These are phyloP conservation scores for Teleogryllus occipitalis DNA, from an alignment of 1,140 invertebrate genomes.

Conservation along the genomic window DNA sequence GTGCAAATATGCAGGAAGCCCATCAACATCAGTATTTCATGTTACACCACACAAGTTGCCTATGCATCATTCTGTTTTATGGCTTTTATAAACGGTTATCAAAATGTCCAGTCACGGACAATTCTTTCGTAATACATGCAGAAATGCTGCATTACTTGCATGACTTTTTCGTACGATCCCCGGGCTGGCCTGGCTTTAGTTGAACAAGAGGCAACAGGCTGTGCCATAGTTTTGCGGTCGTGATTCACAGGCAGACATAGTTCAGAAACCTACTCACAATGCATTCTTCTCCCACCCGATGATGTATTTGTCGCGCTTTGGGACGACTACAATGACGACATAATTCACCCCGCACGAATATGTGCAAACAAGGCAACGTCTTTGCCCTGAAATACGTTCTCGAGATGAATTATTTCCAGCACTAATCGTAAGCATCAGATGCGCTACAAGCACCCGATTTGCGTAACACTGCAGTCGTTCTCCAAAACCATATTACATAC, in stretches of 20 bases:
- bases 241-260: not conserved
- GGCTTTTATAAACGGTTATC: slow-evolving; percentile 4
- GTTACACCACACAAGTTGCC: not conserved
- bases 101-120: not conserved
- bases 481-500: no score
- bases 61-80: not conserved
- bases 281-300: not conserved
- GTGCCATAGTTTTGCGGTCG: not conserved
- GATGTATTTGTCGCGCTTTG: not conserved
- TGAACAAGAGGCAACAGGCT: not conserved
- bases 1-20: slow-evolving; percentile 3
- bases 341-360: not conserved
- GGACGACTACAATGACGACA: not conserved
- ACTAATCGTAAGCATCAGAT: not conserved
- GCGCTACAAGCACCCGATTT: not conserved
- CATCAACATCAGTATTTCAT: slow-evolving; percentile 1
- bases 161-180: not conserved
- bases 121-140: slow-evolving; percentile 1
- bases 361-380: not conserved
- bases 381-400: not conserved
- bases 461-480: not conserved
- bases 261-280: not conserved
- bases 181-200: not conserved
- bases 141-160: not conserved
- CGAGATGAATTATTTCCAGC: not conserved